Percentiles rank a stretch among this genome's conserved stretches.
phyloP scores from a whole-genome alignment of 2,797 vertebrate genomes.

The Rhodeus uyekii region DNA sequence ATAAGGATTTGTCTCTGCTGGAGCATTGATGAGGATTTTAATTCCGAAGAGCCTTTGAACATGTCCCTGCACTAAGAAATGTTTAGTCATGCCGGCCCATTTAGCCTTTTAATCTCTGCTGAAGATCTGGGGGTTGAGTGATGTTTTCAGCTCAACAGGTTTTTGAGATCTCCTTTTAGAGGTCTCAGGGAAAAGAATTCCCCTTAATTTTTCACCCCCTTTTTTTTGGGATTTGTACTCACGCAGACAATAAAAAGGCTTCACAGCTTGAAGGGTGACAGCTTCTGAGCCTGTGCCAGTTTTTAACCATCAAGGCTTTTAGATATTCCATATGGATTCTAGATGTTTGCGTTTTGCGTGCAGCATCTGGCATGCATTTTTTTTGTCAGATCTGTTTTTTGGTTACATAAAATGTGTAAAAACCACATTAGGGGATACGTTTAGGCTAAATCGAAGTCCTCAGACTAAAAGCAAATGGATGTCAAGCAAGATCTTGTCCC shows the following conservation, averaged over 20 bases:
- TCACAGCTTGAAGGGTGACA: constrained; percentile 46
- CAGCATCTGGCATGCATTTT: constrained; percentile 61
- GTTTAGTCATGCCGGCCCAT: constrained; percentile 36
- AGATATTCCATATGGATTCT: constrained; percentile 52
- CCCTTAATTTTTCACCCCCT: constrained; percentile 20
- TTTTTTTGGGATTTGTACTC: constrained; percentile 36
- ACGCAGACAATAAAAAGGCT: constrained; percentile 46
- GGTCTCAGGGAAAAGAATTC: constrained; percentile 33
- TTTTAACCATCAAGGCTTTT: constrained; percentile 40
- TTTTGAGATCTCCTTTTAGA: constrained; percentile 37
- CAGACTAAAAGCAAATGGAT: background rate
- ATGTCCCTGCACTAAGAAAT: constrained; percentile 40
- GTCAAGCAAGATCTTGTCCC: background rate
- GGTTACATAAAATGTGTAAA: constrained; percentile 18
- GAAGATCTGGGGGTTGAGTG: constrained; percentile 39
- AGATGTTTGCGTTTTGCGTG: constrained; percentile 52
- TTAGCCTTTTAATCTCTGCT: constrained; percentile 43
- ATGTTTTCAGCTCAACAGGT: constrained; percentile 39
- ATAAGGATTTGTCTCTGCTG: constrained; percentile 51
- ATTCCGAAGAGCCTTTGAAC: constrained; percentile 34
- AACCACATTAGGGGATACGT: background rate
- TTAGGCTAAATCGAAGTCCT: background rate
- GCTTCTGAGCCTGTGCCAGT: constrained; percentile 40
- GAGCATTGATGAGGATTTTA: constrained; percentile 42
- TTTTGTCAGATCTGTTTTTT: constrained; percentile 31